phyloP scores from a whole-genome alignment of 2,888 invertebrate species.

The Diabrotica balteata region DNA sequence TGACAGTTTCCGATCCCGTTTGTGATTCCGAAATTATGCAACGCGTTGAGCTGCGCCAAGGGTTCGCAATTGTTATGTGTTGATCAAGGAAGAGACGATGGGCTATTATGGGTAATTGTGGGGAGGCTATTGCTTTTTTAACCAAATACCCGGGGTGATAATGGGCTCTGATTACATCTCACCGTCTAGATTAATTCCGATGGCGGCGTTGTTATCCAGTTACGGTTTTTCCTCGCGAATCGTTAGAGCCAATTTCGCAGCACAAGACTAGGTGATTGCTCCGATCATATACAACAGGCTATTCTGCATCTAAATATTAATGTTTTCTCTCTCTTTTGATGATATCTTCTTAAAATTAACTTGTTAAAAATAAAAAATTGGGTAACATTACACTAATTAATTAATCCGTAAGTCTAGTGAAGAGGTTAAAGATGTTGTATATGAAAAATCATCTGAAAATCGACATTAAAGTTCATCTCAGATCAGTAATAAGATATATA shows the following conservation, averaged over 20 bases:
- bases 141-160: constrained; percentile 62
- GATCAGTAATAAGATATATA: too few relatives aligned
- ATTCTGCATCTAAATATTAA: too few relatives aligned
- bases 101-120: constrained; percentile 60
- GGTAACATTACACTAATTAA: too few relatives aligned
- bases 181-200: constrained; percentile 58
- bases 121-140: constrained; percentile 62
- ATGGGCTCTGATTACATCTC: constrained; percentile 57
- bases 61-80: constrained; percentile 58
- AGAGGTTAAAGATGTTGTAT: too few relatives aligned
- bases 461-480: too few relatives aligned
- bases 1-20: constrained; percentile 19
- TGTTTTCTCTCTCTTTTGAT: too few relatives aligned
- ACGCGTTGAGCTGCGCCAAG: constrained; percentile 36
- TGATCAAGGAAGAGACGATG: constrained; percentile 59
- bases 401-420: too few relatives aligned
- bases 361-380: too few relatives aligned
- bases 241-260: constrained; percentile 16
- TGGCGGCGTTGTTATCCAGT: constrained; percentile 34
- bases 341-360: too few relatives aligned
- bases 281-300: too few relatives aligned
- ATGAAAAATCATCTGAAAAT: too few relatives aligned
- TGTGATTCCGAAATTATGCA: constrained; percentile 42
- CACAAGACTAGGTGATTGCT: not conserved
- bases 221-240: constrained; percentile 17